Conservation (phyloP, 2,113 vertebrate genomes). For the Oncorhynchus tshawytscha region DNA sequence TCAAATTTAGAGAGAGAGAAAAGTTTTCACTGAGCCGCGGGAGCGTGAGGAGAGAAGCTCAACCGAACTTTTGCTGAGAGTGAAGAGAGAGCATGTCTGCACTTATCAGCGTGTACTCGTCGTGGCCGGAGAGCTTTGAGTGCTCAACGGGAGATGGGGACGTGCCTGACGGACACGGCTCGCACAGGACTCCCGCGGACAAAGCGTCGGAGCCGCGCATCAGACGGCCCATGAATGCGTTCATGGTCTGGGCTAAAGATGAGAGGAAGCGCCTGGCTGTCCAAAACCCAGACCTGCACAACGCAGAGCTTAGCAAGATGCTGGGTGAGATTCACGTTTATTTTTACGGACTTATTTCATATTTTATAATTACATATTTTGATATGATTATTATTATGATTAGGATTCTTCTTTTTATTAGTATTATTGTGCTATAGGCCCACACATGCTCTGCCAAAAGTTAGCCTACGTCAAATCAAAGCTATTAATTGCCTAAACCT, state of each 20-base stretch:
- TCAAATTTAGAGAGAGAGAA: not conserved
- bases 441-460: not conserved
- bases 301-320: conserved; percentile 99
- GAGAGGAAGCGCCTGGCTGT: conserved; percentile 91
- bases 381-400: not conserved
- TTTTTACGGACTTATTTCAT: not conserved
- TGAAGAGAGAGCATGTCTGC: conserved; percentile 78
- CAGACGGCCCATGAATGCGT: conserved; percentile 93
- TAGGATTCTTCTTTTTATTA: too few species aligned
- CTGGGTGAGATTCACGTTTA: conserved; percentile 78
- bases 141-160: conserved; percentile 78
- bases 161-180: conserved; percentile 71
- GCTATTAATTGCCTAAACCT: not conserved
- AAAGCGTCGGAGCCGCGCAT: conserved; percentile 89
- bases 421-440: not conserved
- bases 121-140: conserved; percentile 88
- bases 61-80: not conserved
- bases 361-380: conserved; percentile 11
- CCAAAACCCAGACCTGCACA: conserved; percentile 97
- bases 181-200: conserved; percentile 76
- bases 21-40: too few species aligned
- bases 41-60: too few species aligned
- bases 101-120: conserved; percentile 84
- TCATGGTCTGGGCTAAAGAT: conserved; percentile 97
- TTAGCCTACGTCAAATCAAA: not conserved